These are phyloP conservation scores for Delphinapterus leucas DNA, from an alignment of 2,113 vertebrate species.

Conservation along the genomic window DNA sequence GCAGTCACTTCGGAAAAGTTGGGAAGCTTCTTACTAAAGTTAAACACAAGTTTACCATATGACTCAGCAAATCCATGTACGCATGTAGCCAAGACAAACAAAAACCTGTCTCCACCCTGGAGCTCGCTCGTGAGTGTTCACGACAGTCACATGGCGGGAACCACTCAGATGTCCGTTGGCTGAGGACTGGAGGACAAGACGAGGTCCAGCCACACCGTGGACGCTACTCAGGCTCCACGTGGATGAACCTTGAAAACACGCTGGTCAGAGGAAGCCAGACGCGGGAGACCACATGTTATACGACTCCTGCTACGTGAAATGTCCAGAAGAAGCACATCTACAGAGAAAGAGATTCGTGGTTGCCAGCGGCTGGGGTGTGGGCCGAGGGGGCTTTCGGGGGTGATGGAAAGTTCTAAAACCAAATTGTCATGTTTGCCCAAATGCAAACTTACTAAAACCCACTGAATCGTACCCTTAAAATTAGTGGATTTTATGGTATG, in stretches of 20 bases:
- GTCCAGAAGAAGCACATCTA: not conserved
- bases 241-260: not conserved
- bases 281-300: accelerated
- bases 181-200: not conserved
- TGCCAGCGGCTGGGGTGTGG: accelerated
- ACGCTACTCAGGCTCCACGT: accelerated
- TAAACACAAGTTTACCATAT: not conserved
- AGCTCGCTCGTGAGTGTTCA: too few species aligned
- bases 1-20: not conserved
- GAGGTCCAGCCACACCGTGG: not conserved
- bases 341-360: not conserved
- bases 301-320: accelerated
- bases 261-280: not conserved
- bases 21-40: not conserved
- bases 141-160: accelerated
- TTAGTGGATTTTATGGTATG: not conserved
- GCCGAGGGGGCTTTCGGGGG: too few species aligned
- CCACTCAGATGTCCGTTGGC: accelerated
- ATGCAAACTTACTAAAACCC: not conserved
- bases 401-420: not conserved
- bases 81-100: not conserved
- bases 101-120: too few species aligned
- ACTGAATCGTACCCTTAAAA: not conserved
- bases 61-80: not conserved
- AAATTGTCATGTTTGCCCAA: not conserved